A percentile compares a stretch with the other conserved stretches of the same genome.
These are phyloP conservation scores for Eucidaris tribuloides DNA, from an alignment of 35 echinoderm and acorn worm genomes.

Conservation along the genomic window DNA sequence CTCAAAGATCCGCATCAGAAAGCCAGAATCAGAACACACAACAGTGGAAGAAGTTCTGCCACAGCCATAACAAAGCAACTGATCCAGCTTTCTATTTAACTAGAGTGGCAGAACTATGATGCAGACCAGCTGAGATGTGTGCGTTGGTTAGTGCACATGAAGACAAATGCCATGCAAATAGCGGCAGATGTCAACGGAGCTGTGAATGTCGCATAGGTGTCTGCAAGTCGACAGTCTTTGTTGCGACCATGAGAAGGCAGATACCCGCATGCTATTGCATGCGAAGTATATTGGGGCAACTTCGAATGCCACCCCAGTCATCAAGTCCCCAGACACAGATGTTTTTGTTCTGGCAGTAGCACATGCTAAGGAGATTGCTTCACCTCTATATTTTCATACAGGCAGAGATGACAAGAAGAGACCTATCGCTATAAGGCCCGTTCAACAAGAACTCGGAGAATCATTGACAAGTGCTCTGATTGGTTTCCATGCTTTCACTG, in stretches of 20 bases:
- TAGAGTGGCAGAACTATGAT: neutral
- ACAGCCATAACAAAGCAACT: slow-evolving; percentile 20
- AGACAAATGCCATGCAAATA: slow-evolving; percentile 16
- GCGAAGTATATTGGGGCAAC: slow-evolving; percentile 21
- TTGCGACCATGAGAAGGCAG: slow-evolving; percentile 32
- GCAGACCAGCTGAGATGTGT: neutral
- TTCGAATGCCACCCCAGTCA: neutral
- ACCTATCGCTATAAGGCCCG: slow-evolving; percentile 34
- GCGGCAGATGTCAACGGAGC: neutral
- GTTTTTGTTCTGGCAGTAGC: slow-evolving; percentile 25
- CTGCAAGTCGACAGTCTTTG: neutral
- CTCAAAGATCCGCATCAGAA: slow-evolving; percentile 6
- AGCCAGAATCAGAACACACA: slow-evolving; percentile 29
- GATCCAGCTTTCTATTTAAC: slow-evolving; percentile 1
- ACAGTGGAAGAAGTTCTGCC: slow-evolving; percentile 67
- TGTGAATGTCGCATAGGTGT: too few species aligned
- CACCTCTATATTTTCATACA: slow-evolving; percentile 65
- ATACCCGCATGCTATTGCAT: slow-evolving; percentile 62
- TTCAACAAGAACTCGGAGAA: slow-evolving; percentile 31
- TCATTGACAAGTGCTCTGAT: slow-evolving; percentile 25
- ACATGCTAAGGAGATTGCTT: neutral
- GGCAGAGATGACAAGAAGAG: slow-evolving; percentile 50
- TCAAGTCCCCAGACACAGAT: slow-evolving; percentile 74
- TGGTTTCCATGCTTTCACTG: slow-evolving; percentile 58
- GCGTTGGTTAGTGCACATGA: neutral